phyloP scores from a whole-genome alignment of 2,888 invertebrate genomes.

The Epinotia brunnichana region DNA sequence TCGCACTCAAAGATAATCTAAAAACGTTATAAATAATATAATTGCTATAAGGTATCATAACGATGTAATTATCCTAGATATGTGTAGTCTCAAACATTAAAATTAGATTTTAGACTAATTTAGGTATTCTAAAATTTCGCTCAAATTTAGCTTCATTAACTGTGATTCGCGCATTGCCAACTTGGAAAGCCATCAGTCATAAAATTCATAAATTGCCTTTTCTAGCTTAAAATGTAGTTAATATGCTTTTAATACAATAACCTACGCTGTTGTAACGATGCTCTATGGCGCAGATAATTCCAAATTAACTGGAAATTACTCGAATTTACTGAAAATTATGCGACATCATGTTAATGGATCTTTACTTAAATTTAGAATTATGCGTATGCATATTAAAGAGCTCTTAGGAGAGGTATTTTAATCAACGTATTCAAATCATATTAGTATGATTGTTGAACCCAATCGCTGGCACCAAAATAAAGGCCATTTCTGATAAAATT shows the following conservation, averaged over 20 bases:
- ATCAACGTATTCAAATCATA: too few relatives aligned
- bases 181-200: conserved; percentile 9
- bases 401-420: not conserved
- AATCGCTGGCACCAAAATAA: too few relatives aligned
- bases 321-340: conserved; percentile 11
- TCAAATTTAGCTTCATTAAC: not conserved
- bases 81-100: too few relatives aligned
- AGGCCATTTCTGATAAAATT: too few relatives aligned
- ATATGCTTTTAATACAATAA: conserved; percentile 20
- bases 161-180: not conserved
- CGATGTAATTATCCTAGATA: too few relatives aligned
- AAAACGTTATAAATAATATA: too few relatives aligned
- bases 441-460: too few relatives aligned
- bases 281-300: conserved; percentile 22
- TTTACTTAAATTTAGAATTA: conserved; percentile 25
- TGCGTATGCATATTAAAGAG: conserved; percentile 10
- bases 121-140: too few relatives aligned
- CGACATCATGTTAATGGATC: conserved; percentile 22
- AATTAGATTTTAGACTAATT: too few relatives aligned
- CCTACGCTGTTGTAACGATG: not conserved
- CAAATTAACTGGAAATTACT: conserved; percentile 28
- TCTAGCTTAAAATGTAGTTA: conserved; percentile 22
- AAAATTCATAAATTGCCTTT: conserved; percentile 26
- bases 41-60: too few relatives aligned
- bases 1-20: too few relatives aligned